Conservation (phyloP, 2,888 invertebrate genomes). For the Theristus sp. region DNA sequence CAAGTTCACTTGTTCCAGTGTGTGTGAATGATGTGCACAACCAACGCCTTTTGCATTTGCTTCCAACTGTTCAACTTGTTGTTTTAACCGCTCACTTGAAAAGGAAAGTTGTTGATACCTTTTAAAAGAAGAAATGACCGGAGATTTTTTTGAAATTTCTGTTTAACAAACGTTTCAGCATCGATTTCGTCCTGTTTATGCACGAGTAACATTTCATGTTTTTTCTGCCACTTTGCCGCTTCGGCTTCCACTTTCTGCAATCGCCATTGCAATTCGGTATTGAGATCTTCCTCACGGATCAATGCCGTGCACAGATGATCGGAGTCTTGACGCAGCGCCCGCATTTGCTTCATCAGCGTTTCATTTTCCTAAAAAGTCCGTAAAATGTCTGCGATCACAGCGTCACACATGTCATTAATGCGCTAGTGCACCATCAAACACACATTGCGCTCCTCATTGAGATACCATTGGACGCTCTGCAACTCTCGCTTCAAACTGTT, state of each 20-base stretch:
- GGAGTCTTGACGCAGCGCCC: not conserved
- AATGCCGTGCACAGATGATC: not conserved
- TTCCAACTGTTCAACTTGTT: slow-evolving; percentile 16
- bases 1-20: slow-evolving; percentile 13
- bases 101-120: no score
- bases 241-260: slow-evolving; percentile 15
- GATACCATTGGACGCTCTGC: not conserved
- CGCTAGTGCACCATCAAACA: no score
- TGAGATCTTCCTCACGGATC: not conserved
- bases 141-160: no score
- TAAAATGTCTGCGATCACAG: no score
- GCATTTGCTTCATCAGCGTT: not conserved
- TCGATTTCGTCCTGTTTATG: slow-evolving; percentile 18
- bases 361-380: slow-evolving; percentile 2
- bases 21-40: slow-evolving; percentile 12
- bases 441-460: not conserved
- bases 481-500: not conserved
- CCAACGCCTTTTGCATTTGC: slow-evolving; percentile 14
- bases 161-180: slow-evolving; percentile 12
- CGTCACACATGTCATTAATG: no score
- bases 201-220: slow-evolving; percentile 14
- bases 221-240: slow-evolving; percentile 16
- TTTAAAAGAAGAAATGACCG: no score
- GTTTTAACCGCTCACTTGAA: no score
- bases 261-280: slow-evolving; percentile 10